Conservation (phyloP, 2,888 invertebrate genomes). For the Ypsolopha scabrella region DNA sequence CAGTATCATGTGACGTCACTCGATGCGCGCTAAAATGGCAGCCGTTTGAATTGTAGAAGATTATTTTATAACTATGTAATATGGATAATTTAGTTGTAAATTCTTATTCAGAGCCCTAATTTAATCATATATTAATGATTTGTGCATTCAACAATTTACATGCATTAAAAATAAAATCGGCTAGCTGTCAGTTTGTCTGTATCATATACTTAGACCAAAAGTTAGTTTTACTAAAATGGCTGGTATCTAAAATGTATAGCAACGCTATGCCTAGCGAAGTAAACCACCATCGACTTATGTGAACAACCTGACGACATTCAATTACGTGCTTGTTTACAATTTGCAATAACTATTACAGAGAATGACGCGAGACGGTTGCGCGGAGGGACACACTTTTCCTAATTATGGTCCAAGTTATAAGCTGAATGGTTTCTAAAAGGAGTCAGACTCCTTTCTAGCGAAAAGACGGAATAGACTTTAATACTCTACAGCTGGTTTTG, state of each 20-base stretch:
- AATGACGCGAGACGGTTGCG: conserved; percentile 9
- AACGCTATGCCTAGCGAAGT: too few relatives aligned
- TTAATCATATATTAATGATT: too few relatives aligned
- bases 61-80: too few relatives aligned
- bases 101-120: too few relatives aligned
- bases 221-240: background rate
- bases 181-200: too few relatives aligned
- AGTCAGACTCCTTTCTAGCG: background rate
- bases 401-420: background rate
- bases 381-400: background rate
- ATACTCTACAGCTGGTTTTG: background rate
- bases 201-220: background rate
- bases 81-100: too few relatives aligned
- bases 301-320: conserved; percentile 6
- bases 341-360: conserved; percentile 10
- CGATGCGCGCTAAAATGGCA: too few relatives aligned
- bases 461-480: background rate
- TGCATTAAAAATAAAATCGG: background rate
- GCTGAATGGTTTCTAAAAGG: background rate
- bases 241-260: background rate
- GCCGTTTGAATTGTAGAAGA: too few relatives aligned
- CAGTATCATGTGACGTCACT: too few relatives aligned
- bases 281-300: too few relatives aligned
- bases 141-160: too few relatives aligned
- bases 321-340: conserved; percentile 11